phyloP scores from a whole-genome alignment of 1,140 invertebrate species.

The Psix sp. region DNA sequence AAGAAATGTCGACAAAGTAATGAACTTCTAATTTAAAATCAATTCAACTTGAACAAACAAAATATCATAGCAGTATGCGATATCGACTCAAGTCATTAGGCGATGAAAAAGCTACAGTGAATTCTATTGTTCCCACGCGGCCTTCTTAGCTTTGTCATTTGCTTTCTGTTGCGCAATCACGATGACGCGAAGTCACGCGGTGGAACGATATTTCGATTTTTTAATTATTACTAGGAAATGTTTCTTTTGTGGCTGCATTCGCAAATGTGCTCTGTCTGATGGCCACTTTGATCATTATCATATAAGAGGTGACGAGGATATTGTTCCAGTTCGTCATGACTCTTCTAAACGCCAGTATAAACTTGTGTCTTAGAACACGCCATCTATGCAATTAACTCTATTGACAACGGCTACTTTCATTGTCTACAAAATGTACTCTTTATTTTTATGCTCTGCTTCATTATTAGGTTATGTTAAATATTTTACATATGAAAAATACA shows the following conservation, averaged over 20 bases:
- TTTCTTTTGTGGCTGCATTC: slow-evolving; percentile 12
- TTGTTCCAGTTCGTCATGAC: background rate
- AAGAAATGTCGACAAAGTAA: slow-evolving; percentile 11
- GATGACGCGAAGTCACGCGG: slow-evolving; percentile 15
- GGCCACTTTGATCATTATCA: slow-evolving; percentile 9
- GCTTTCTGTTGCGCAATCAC: slow-evolving; percentile 29
- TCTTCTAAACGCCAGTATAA: too few relatives aligned
- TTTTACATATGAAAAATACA: too few relatives aligned
- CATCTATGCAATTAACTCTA: background rate
- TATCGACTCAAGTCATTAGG: slow-evolving; percentile 20
- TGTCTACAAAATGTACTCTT: too few relatives aligned
- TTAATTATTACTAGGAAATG: slow-evolving; percentile 15
- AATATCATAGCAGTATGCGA: slow-evolving; percentile 4
- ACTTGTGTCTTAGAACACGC: background rate
- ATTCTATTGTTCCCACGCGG: slow-evolving; percentile 38
- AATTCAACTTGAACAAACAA: slow-evolving; percentile 4
- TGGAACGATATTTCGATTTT: slow-evolving; percentile 44
- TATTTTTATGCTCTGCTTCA: too few relatives aligned
- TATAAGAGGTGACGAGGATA: slow-evolving; percentile 9
- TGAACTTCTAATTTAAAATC: background rate
- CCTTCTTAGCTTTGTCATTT: slow-evolving; percentile 31
- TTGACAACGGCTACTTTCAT: too few relatives aligned
- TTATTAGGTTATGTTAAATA: too few relatives aligned
- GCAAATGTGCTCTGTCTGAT: slow-evolving; percentile 1
- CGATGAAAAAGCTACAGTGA: slow-evolving; percentile 21